A percentile compares a stretch with the other conserved stretches of the same genome.
phyloP scores from a whole-genome alignment of 2,888 invertebrate genomes.

The Drosophila monieri region DNA sequence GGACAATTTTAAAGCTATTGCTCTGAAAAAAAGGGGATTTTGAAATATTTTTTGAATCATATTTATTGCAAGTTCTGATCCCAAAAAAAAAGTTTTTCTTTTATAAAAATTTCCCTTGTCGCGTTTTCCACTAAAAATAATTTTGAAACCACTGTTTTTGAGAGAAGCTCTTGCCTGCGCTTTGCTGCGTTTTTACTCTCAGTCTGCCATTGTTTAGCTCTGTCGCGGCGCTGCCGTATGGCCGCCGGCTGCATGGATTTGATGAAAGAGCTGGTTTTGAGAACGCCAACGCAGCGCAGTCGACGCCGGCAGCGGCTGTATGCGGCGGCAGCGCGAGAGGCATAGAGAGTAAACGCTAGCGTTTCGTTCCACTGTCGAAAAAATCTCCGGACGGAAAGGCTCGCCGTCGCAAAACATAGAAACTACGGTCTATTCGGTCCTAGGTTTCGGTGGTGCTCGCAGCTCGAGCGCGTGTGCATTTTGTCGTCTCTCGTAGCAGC shows the following conservation, averaged over 20 bases:
- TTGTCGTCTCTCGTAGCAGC: constrained; percentile 73
- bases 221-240: constrained; percentile 8
- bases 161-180: constrained; percentile 1
- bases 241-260: constrained; percentile 42
- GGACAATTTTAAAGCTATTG: too few relatives aligned
- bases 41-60: too few relatives aligned
- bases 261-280: background rate
- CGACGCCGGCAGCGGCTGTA: too few relatives aligned
- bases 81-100: too few relatives aligned
- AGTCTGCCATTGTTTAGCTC: constrained; percentile 33
- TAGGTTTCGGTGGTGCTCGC: constrained; percentile 85
- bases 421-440: constrained; percentile 83
- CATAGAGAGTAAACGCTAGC: background rate
- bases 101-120: too few relatives aligned
- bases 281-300: background rate
- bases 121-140: background rate
- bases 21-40: too few relatives aligned
- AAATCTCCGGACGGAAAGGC: constrained; percentile 5
- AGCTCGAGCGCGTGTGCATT: constrained; percentile 80
- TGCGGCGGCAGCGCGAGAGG: too few relatives aligned
- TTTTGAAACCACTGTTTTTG: background rate
- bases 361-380: constrained; percentile 12
- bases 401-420: constrained; percentile 6
- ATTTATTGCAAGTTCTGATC: too few relatives aligned
- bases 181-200: constrained; percentile 66